Evolutionary conservation across 2,888 invertebrate species (phyloP), one percentile per base, ranked within the genome.

Genomic region (Iselma pallidipennis): DNA sequence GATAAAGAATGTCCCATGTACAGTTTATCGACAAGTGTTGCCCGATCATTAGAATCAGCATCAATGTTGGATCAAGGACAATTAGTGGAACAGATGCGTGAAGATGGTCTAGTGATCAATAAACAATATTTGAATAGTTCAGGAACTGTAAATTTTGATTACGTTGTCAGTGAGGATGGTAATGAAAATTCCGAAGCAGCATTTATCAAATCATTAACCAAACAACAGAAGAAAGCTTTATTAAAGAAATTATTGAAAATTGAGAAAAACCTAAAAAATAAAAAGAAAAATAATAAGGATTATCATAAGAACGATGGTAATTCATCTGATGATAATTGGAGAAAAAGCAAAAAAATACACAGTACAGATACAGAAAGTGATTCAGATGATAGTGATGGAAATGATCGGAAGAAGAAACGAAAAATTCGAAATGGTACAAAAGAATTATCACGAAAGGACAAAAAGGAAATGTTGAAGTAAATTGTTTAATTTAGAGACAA

Each of bases 1-100:
- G 97, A 97, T 79, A 93, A 95, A 74, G 98, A 99, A 83, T 99
- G 99, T 82, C 94, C 96, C 4, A 88, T 99, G 85, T 99, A 89
- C 81, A 91, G 90, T 78, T 86, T 89, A 74, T 92, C 89, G 29
- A 93, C 91, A 90, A 91, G 91, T 77, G 91, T 91, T 69, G 92
- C 92, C 1, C 86, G 91, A 67, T 90, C 91, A 45, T 78, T 89
- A 14, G 90, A 91, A 77, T 73, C 67, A 59, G 84, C 87, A 56
- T 84, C 86, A 69, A 86, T 89, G 48, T 86, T 90, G 42, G 90
- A 89, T 78, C 89, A 91, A 54, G 84, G 89, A 21, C 87, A 88
- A 9, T 79, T 97, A 56, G 91, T 96, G 78, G 91, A 91, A 71
- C 94, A 95, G 77, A 95, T 97, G 95, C 86, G 91, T 70, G 95